These are phyloP conservation scores for Zaprionus davidi DNA, from an alignment of 1,140 invertebrate species.

Conservation along the genomic window DNA sequence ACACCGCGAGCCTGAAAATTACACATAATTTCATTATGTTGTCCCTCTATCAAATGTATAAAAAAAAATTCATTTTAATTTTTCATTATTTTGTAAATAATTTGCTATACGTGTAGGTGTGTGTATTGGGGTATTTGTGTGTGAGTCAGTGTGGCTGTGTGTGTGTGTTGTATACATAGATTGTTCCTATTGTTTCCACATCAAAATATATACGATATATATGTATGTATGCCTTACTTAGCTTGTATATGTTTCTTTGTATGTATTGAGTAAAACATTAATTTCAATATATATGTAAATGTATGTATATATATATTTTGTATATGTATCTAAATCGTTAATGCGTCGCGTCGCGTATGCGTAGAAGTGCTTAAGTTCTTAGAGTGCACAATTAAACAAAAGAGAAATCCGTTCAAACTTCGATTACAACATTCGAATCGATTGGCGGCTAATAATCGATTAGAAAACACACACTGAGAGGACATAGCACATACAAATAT, in stretches of 20 bases:
- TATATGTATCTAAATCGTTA: conserved; percentile 54
- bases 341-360: neutral
- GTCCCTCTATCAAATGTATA: conserved; percentile 37
- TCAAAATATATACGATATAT: neutral
- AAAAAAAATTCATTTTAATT: conserved; percentile 33
- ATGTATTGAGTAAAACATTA: conserved; percentile 22
- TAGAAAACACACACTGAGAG: neutral
- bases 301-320: conserved; percentile 18
- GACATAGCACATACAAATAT: conserved; percentile 1
- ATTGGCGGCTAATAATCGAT: neutral
- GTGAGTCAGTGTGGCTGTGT: conserved; percentile 10
- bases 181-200: neutral
- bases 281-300: conserved; percentile 7
- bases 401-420: neutral
- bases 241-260: conserved; percentile 23
- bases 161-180: conserved; percentile 8
- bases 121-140: conserved; percentile 3
- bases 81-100: conserved; percentile 44
- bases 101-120: conserved; percentile 37
- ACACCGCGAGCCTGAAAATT: conserved; percentile 21
- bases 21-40: conserved; percentile 50
- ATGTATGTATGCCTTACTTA: neutral
- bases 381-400: neutral
- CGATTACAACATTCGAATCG: neutral
- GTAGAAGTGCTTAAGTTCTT: neutral